Percentiles rank a stretch among this genome's conserved stretches.
phyloP scores from a whole-genome alignment of 2,797 vertebrate genomes.

The Picus viridis region DNA sequence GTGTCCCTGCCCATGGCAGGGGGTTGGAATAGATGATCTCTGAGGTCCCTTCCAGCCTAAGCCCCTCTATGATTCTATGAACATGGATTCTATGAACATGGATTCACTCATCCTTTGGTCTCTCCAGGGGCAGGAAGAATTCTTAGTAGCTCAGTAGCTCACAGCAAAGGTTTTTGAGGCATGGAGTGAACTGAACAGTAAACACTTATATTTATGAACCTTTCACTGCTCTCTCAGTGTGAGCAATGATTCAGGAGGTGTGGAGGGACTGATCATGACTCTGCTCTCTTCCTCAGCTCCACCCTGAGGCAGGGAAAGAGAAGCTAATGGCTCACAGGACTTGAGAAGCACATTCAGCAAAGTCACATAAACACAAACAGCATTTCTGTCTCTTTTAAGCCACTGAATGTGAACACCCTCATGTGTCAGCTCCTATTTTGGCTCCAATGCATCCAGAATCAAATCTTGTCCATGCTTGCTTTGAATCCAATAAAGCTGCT shows the following conservation, averaged over 20 bases:
- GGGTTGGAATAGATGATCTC: too few relatives aligned
- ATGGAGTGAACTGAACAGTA: not conserved
- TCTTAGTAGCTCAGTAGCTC: not conserved
- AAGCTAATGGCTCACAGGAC: conserved; percentile 10
- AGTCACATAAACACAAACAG: not conserved
- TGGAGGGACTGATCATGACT: not conserved
- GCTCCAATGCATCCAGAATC: not conserved
- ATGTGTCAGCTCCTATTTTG: conserved; percentile 1
- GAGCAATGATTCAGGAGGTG: not conserved
- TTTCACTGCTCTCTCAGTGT: not conserved
- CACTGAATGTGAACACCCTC: not conserved
- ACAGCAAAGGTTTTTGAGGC: not conserved
- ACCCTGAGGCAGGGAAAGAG: conserved; percentile 3
- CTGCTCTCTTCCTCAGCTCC: not conserved
- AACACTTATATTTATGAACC: not conserved
- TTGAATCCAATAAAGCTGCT: not conserved
- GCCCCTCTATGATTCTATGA: too few relatives aligned
- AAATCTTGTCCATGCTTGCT: not conserved
- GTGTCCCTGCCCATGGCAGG: too few relatives aligned
- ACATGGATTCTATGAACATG: not conserved
- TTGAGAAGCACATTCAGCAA: not conserved
- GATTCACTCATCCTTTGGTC: not conserved
- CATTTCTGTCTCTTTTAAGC: conserved; percentile 32
- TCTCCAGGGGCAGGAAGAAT: not conserved
- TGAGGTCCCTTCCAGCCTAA: too few relatives aligned